Percentiles rank a stretch among this genome's conserved stretches.
Conservation (phyloP, 2,113 vertebrate genomes). For the Pardalotus punctatus region DNA sequence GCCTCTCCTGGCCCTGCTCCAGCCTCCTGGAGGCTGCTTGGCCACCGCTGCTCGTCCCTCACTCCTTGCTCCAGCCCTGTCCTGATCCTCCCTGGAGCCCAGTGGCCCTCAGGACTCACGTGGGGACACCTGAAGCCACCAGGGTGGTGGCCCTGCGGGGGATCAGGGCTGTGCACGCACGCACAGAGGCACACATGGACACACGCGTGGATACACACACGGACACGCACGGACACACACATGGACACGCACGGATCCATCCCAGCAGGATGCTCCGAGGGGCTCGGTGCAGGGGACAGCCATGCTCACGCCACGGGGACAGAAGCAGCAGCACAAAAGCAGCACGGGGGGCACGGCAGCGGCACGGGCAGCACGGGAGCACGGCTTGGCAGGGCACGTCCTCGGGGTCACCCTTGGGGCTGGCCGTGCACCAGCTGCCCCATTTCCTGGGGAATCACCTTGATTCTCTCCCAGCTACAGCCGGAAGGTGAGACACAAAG, state of each 20-base stretch:
- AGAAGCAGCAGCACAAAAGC: background rate
- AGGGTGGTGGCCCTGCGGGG: background rate
- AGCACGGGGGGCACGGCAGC: background rate
- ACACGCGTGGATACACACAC: background rate
- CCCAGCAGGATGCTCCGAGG: accelerated
- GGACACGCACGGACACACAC: background rate
- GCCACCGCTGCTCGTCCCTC: background rate
- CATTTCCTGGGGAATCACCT: background rate
- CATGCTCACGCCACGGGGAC: background rate
- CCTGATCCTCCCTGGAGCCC: background rate
- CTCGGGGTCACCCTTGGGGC: background rate
- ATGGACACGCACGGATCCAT: accelerated
- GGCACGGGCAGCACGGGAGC: background rate
- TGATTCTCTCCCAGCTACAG: background rate
- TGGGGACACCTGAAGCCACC: background rate
- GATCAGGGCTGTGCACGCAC: background rate
- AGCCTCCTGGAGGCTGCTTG: background rate
- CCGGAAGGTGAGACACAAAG: background rate
- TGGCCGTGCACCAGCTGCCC: background rate
- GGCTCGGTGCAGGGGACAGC: background rate
- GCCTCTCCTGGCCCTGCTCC: background rate
- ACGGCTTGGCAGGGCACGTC: background rate
- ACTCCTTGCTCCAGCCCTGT: background rate
- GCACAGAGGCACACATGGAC: background rate
- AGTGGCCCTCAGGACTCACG: background rate